A percentile compares a stretch with the other conserved stretches of the same genome.
These are phyloP conservation scores for Gavialis gangeticus DNA, from an alignment of 2,113 vertebrate genomes.

Conservation along the genomic window DNA sequence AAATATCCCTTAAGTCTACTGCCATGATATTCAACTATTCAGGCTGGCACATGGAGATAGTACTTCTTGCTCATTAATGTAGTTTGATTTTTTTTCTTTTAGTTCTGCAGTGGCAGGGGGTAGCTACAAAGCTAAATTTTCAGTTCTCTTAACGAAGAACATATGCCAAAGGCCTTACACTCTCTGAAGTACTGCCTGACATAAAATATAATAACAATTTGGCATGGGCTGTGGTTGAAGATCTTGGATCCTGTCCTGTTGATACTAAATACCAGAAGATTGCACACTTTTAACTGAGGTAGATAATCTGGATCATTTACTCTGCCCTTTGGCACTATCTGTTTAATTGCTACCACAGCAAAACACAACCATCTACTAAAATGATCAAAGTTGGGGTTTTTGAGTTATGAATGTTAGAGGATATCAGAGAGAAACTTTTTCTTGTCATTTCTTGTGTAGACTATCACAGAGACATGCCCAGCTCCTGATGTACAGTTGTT, in stretches of 20 bases:
- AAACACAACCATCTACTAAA: slow-evolving; percentile 72
- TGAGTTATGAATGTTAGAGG: slow-evolving; percentile 67
- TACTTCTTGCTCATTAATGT: slow-evolving; percentile 65
- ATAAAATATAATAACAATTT: slow-evolving; percentile 70
- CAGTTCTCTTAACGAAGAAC: slow-evolving; percentile 77
- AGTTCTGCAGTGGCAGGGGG: slow-evolving; percentile 71
- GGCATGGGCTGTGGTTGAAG: slow-evolving; percentile 37
- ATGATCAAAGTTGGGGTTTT: slow-evolving; percentile 61
- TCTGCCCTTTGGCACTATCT: slow-evolving; percentile 70
- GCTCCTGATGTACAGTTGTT: neutral
- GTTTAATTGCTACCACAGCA: slow-evolving; percentile 70
- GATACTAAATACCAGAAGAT: slow-evolving; percentile 51
- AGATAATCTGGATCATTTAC: slow-evolving; percentile 71
- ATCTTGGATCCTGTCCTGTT: slow-evolving; percentile 66
- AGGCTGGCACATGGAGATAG: slow-evolving; percentile 58
- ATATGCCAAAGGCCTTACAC: slow-evolving; percentile 73
- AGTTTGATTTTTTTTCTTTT: slow-evolving; percentile 69
- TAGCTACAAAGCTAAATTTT: slow-evolving; percentile 75
- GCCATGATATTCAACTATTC: slow-evolving; percentile 40
- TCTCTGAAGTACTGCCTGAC: slow-evolving; percentile 71
- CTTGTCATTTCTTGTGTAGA: slow-evolving; percentile 49
- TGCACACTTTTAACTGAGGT: slow-evolving; percentile 56
- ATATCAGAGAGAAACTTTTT: slow-evolving; percentile 51
- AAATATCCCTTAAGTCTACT: slow-evolving; percentile 46
- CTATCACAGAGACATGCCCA: neutral